Conservation (phyloP, 2,797 vertebrate genomes). For the Denticeps clupeoides region DNA sequence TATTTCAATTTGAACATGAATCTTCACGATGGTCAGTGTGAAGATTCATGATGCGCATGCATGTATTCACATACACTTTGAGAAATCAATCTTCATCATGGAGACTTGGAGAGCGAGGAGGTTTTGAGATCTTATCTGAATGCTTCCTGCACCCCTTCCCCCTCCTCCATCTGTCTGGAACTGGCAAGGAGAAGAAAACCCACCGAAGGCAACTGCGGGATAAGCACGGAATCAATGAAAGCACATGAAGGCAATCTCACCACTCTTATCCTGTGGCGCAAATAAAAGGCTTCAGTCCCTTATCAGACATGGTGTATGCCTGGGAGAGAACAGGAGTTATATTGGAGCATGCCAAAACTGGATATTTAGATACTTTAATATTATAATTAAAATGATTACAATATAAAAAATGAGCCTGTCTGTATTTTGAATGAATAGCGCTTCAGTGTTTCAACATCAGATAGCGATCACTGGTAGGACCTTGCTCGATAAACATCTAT, state of each 20-base stretch:
- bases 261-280: neutral
- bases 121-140: constrained; percentile 2
- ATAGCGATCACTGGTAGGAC: too few species aligned
- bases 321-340: neutral
- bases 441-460: too few species aligned
- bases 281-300: neutral
- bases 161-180: neutral
- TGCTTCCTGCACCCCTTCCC: neutral
- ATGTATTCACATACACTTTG: too few species aligned
- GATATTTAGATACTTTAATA: too few species aligned
- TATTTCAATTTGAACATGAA: too few species aligned
- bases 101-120: neutral
- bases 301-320: neutral
- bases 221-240: neutral
- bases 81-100: neutral
- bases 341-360: too few species aligned
- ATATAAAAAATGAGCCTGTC: too few species aligned
- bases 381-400: too few species aligned
- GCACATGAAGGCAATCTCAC: neutral
- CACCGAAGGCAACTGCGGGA: neutral
- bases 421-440: too few species aligned
- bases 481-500: too few species aligned
- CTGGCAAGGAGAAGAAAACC: neutral
- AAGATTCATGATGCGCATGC: too few species aligned
- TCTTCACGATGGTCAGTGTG: too few species aligned